Evolutionary conservation across 2,888 invertebrate species (phyloP).

Genomic region (Ecdyonurus torrentis): DNA sequence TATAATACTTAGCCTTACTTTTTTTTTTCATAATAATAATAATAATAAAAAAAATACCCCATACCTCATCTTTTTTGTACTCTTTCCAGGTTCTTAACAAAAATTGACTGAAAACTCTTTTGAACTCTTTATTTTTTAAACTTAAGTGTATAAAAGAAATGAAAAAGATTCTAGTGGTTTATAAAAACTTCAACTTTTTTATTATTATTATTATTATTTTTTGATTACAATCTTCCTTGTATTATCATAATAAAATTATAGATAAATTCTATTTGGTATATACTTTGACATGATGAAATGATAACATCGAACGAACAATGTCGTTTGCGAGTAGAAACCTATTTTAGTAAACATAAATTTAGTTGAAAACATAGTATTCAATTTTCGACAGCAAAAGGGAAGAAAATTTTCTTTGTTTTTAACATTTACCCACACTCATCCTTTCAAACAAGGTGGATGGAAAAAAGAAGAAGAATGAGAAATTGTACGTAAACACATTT

Average conservation of each 20-base stretch:
- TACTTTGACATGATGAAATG: background rate
- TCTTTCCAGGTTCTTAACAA: too few relatives aligned
- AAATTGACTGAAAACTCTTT: too few relatives aligned
- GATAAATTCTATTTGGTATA: background rate
- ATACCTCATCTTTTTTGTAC: too few relatives aligned
- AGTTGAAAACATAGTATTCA: too few relatives aligned
- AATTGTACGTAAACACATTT: background rate
- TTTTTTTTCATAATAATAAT: too few relatives aligned
- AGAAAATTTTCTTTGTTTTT: background rate
- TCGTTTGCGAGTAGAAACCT: background rate
- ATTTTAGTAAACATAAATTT: too few relatives aligned
- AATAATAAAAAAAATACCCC: too few relatives aligned
- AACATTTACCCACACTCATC: background rate
- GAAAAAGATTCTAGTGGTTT: background rate
- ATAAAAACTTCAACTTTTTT: background rate
- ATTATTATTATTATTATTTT: too few relatives aligned
- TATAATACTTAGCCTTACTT: too few relatives aligned
- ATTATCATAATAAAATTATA: background rate
- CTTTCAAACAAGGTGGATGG: background rate
- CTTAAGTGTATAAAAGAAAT: background rate
- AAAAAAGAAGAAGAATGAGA: background rate
- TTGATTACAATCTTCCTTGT: background rate
- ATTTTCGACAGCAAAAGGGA: too few relatives aligned
- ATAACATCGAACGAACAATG: background rate
- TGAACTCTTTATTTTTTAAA: too few relatives aligned